Evolutionary conservation across 2,113 vertebrate species (phyloP).

Genomic region (Chiloscyllium plagiosum): DNA sequence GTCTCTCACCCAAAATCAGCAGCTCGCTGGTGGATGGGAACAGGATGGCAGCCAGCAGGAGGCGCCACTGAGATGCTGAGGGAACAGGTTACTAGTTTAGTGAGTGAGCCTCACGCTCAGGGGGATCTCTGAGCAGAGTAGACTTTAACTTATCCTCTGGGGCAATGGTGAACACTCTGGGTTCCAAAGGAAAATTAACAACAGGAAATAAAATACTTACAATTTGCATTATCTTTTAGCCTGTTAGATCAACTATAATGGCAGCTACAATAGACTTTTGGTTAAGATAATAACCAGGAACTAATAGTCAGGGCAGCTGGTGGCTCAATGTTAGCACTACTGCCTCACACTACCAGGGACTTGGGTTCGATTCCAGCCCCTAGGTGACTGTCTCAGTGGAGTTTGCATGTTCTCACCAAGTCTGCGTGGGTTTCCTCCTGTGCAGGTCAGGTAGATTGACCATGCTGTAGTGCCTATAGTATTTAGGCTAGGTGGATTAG

Average conservation of each 20-base stretch:
- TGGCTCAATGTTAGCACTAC: no score
- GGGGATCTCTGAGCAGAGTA: neutral
- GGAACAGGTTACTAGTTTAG: neutral
- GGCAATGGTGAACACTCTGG: neutral
- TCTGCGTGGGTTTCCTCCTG: no score
- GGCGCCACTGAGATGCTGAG: neutral
- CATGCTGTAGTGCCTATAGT: no score
- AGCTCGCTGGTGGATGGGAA: neutral
- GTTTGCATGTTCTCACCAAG: no score
- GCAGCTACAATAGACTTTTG: neutral
- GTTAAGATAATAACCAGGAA: no score
- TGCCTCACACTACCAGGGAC: no score
- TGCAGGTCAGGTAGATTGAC: no score
- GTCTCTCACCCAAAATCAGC: neutral
- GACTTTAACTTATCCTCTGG: neutral
- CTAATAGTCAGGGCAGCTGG: no score
- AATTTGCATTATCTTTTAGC: neutral
- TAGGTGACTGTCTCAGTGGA: no score
- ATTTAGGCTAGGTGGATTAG: no score
- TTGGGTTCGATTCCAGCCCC: no score
- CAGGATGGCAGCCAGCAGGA: neutral
- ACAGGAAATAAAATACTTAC: neutral
- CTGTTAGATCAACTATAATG: neutral
- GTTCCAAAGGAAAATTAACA: neutral
- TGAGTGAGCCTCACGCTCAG: neutral